phyloP scores from a whole-genome alignment of 2,888 invertebrate species.

The Drosophila mimetica region DNA sequence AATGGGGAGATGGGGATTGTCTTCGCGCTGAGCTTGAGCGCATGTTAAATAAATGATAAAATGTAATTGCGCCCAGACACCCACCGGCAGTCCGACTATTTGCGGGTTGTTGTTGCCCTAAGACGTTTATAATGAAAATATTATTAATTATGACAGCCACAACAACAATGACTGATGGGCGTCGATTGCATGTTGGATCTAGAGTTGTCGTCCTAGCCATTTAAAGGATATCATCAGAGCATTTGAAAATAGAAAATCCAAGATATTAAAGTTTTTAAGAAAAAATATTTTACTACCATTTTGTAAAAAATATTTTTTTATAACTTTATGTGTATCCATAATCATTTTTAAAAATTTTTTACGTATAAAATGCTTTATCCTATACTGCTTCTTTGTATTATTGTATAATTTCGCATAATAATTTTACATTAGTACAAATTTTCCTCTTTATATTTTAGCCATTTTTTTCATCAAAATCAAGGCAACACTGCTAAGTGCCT shows the following conservation, averaged over 20 bases:
- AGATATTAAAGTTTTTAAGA: not conserved
- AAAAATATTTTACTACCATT: not conserved
- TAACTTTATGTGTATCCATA: no score
- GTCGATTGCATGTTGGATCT: constrained; percentile 54
- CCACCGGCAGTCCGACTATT: constrained; percentile 20
- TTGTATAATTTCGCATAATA: no score
- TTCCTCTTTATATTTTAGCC: not conserved
- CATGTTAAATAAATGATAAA: constrained; percentile 80
- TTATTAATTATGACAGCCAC: constrained; percentile 78
- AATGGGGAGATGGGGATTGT: constrained; percentile 14
- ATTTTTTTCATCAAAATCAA: not conserved
- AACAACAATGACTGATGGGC: constrained; percentile 68
- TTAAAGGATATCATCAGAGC: not conserved
- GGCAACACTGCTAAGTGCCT: constrained; percentile 2
- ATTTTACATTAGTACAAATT: no score
- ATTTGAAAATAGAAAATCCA: not conserved
- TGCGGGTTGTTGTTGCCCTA: constrained; percentile 55
- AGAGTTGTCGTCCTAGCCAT: not conserved
- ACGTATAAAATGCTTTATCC: no score
- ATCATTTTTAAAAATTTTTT: no score
- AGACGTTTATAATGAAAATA: constrained; percentile 81
- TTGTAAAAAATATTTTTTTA: no score
- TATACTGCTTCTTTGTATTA: no score
- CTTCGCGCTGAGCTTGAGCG: constrained; percentile 50
- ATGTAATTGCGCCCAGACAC: constrained; percentile 70